Evolutionary conservation across 2,113 vertebrate genomes (phyloP).

Genomic region (Vulpes ferrilata): DNA sequence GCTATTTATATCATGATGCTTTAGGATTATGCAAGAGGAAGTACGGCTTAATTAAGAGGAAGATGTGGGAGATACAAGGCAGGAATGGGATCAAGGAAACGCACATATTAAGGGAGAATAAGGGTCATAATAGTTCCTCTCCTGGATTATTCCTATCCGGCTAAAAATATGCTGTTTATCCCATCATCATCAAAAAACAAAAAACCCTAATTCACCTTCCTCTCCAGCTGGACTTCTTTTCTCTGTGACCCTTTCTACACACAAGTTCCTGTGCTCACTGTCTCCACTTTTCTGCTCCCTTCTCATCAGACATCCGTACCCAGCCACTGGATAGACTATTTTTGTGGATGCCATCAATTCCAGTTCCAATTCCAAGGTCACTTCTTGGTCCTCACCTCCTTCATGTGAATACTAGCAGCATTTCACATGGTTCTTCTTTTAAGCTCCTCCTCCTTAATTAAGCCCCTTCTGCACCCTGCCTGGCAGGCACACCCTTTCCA

Average conservation of each 20-base stretch:
- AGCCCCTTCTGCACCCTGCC: neutral
- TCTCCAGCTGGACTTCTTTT: neutral
- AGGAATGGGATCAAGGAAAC: neutral
- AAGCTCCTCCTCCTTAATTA: neutral
- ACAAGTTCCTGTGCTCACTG: neutral
- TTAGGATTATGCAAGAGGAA: constrained; percentile 56
- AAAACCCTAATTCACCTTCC: neutral
- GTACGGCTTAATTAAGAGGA: constrained; percentile 61
- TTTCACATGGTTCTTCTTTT: accelerated
- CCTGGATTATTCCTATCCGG: neutral
- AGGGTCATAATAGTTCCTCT: constrained; percentile 18
- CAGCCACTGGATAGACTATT: accelerated
- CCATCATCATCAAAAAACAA: neutral
- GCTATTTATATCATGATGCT: constrained; percentile 52
- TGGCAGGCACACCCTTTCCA: neutral
- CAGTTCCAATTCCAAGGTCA: neutral
- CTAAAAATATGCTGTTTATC: constrained; percentile 37
- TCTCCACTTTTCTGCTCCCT: neutral
- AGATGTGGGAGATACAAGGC: constrained; percentile 45
- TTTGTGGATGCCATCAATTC: neutral
- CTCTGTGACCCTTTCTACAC: neutral
- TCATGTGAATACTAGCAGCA: accelerated
- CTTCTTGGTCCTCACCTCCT: accelerated
- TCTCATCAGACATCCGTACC: accelerated
- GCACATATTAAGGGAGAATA: neutral